A percentile compares a stretch with the other conserved stretches of the same genome.
phyloP scores from a whole-genome alignment of 92 coral and sea anemone species.

The Blastomussa wellsi region DNA sequence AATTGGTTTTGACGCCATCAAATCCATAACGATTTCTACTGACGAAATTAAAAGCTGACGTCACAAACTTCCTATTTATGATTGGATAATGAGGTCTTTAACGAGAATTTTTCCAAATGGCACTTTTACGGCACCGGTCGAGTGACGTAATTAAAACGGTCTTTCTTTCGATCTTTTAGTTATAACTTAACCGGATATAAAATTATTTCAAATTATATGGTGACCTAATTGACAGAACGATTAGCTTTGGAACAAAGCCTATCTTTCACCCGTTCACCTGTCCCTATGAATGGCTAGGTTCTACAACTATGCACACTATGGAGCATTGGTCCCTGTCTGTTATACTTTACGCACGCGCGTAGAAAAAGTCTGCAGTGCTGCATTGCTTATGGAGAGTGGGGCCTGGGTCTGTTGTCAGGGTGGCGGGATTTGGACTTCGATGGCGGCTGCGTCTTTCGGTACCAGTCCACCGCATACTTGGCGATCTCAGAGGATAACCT shows the following conservation, averaged over 20 bases:
- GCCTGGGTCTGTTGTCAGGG: slow-evolving; percentile 54
- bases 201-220: background rate
- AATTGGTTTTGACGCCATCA: too few relatives aligned
- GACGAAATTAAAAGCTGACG: background rate
- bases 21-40: background rate
- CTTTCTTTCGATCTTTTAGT: background rate
- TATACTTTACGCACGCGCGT: background rate
- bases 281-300: background rate
- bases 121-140: too few relatives aligned
- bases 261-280: too few relatives aligned
- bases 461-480: slow-evolving; percentile 92
- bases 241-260: slow-evolving; percentile 8
- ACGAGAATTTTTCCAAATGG: background rate
- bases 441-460: slow-evolving; percentile 45
- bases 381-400: slow-evolving; percentile 26
- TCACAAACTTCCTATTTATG: background rate
- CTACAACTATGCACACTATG: background rate
- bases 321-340: background rate
- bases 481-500: slow-evolving; percentile 92
- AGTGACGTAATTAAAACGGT: too few relatives aligned
- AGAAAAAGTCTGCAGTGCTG: background rate
- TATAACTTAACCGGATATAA: background rate
- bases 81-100: too few relatives aligned
- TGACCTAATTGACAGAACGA: too few relatives aligned
- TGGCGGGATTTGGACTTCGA: slow-evolving; percentile 34